Evolutionary conservation across 2,888 invertebrate species (phyloP).

Genomic region (Xestia ashworthii): DNA sequence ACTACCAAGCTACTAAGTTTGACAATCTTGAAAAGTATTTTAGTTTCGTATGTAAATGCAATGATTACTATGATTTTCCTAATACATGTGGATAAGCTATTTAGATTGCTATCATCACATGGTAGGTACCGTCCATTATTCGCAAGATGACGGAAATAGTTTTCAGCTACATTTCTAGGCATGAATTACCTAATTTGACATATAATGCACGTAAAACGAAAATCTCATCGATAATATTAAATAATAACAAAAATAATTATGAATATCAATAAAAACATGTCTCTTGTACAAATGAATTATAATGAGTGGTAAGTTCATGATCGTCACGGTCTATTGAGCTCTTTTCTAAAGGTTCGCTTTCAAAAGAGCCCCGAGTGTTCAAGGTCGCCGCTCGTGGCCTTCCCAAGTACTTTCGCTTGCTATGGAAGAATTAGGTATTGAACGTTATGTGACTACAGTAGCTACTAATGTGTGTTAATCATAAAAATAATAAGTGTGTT

Average conservation of each 20-base stretch:
- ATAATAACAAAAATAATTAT: slow-evolving; percentile 10
- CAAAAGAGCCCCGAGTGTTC: slow-evolving; percentile 81
- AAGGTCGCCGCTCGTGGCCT: slow-evolving; percentile 81
- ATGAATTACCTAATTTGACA: background rate
- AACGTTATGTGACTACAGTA: slow-evolving; percentile 32
- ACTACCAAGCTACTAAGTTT: background rate
- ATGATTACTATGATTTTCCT: too few species aligned
- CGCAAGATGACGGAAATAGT: background rate
- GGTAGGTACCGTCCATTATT: background rate
- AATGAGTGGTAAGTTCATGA: slow-evolving; percentile 84
- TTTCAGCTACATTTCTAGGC: background rate
- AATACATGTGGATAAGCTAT: background rate
- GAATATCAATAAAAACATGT: slow-evolving; percentile 44
- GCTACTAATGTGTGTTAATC: background rate
- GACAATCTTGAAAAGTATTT: background rate
- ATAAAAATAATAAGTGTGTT: background rate
- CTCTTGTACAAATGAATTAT: slow-evolving; percentile 65
- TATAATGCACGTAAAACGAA: background rate
- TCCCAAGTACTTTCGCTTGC: slow-evolving; percentile 74
- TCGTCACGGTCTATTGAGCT: slow-evolving; percentile 81
- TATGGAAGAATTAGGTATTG: slow-evolving; percentile 46
- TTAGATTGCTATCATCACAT: background rate
- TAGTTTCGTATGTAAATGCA: background rate
- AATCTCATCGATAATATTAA: background rate
- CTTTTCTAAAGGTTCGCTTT: slow-evolving; percentile 87